Evolutionary conservation across 1,140 invertebrate species (phyloP).

Genomic region (Cyphomyrmex costatus): DNA sequence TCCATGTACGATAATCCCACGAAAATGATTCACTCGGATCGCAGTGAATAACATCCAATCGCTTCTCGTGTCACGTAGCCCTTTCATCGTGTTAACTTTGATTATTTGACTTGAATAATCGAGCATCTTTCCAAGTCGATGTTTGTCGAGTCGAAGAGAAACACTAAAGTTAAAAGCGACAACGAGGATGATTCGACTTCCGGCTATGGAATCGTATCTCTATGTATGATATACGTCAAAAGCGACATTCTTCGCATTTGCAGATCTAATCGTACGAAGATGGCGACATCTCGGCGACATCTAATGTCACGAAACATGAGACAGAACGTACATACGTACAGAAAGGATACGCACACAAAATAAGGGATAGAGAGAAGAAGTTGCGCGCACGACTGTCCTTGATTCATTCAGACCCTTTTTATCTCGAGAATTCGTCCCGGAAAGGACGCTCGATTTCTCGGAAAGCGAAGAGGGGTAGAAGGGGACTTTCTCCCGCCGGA

Average conservation of each 20-base stretch:
- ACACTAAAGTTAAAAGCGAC: background rate
- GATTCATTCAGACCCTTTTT: conserved; percentile 87
- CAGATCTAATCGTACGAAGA: conserved; percentile 65
- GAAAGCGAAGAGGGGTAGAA: conserved; percentile 76
- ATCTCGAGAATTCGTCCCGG: conserved; percentile 87
- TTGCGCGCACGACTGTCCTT: conserved; percentile 79
- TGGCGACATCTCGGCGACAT: conserved; percentile 66
- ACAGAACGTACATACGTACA: background rate
- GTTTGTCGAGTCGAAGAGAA: background rate
- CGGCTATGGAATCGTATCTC: conserved; percentile 65
- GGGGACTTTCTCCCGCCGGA: conserved; percentile 51
- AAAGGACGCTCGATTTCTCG: conserved; percentile 86
- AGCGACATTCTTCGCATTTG: conserved; percentile 38
- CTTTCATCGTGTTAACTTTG: background rate
- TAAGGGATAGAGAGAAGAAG: conserved; percentile 45
- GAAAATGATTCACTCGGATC: conserved; percentile 68
- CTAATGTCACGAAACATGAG: conserved; percentile 27
- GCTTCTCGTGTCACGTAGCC: conserved; percentile 13
- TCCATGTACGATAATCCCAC: conserved; percentile 43
- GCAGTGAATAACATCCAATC: conserved; percentile 18
- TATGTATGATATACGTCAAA: conserved; percentile 25
- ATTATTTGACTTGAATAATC: conserved; percentile 4
- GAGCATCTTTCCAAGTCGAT: background rate
- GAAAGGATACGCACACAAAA: conserved; percentile 23
- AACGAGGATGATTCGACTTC: conserved; percentile 53